phyloP scores from a whole-genome alignment of 2,797 vertebrate genomes.

The Morelia viridis region DNA sequence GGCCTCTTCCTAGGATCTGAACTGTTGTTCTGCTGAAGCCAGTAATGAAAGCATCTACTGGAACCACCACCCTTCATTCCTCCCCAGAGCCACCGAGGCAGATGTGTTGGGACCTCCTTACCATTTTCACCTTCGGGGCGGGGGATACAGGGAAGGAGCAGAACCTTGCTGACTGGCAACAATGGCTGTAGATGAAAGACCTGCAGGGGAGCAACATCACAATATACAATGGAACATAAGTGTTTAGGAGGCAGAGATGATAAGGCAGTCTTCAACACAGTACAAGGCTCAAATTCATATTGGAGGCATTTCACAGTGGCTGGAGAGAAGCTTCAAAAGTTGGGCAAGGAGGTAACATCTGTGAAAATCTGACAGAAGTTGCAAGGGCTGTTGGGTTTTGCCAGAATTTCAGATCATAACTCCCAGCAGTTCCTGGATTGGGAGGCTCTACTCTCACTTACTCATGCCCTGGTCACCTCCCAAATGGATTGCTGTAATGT shows the following conservation, averaged over 20 bases:
- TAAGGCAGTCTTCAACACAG: background rate
- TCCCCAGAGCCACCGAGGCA: no score
- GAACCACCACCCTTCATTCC: background rate
- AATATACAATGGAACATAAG: background rate
- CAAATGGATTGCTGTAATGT: no score
- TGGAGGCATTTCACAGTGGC: background rate
- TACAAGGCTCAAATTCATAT: no score
- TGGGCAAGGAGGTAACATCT: background rate
- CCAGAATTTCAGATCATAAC: no score
- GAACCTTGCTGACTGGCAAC: slow-evolving; percentile 92
- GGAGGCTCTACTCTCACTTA: no score
- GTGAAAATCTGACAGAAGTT: background rate
- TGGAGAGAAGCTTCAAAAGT: background rate
- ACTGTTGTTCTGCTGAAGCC: background rate
- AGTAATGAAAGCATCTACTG: background rate
- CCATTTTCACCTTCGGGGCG: slow-evolving; percentile 94
- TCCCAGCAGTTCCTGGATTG: no score
- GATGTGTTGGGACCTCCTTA: slow-evolving; percentile 69
- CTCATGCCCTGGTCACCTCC: no score
- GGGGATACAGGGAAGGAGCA: slow-evolving; percentile 83
- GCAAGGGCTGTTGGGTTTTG: background rate
- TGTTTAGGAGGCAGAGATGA: background rate
- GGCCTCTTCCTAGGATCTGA: background rate
- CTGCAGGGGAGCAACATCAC: slow-evolving; percentile 57
- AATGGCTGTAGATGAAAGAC: slow-evolving; percentile 93